phyloP scores from a whole-genome alignment of 92 coral and sea anemone genomes.

The Desmophyllum pertusum region DNA sequence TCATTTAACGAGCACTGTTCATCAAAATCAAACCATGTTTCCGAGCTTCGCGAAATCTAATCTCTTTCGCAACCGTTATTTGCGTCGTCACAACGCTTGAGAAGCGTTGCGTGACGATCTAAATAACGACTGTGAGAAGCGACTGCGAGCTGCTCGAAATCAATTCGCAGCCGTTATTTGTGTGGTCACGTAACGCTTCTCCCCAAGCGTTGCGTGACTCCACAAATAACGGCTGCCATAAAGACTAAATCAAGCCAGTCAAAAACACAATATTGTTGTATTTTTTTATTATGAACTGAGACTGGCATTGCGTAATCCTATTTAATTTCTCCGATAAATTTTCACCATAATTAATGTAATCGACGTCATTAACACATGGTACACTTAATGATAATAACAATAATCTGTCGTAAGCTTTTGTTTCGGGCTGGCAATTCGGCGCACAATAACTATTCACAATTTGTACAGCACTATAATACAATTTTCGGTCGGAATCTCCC shows the following conservation, averaged over 20 bases:
- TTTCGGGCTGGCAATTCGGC: slow-evolving; percentile 10
- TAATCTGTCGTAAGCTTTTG: not conserved
- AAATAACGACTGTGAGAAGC: too few relatives aligned
- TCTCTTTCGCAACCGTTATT: too few relatives aligned
- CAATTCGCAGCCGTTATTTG: too few relatives aligned
- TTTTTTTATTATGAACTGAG: slow-evolving; percentile 43
- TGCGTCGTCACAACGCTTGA: too few relatives aligned
- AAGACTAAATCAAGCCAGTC: not conserved
- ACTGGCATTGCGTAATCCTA: slow-evolving; percentile 27
- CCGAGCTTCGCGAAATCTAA: too few relatives aligned
- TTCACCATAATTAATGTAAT: slow-evolving; percentile 47
- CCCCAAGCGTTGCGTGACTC: not conserved
- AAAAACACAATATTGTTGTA: not conserved
- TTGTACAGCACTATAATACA: slow-evolving; percentile 65
- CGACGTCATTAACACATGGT: slow-evolving; percentile 35
- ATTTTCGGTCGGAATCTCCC: slow-evolving; percentile 30
- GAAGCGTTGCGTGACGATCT: too few relatives aligned
- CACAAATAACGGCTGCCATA: not conserved
- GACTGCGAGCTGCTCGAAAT: too few relatives aligned
- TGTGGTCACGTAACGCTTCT: too few relatives aligned
- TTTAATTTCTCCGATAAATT: slow-evolving; percentile 31
- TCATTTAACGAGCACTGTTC: too few relatives aligned
- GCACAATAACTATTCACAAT: slow-evolving; percentile 54
- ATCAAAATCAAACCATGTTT: too few relatives aligned
- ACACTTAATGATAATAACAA: slow-evolving; percentile 19